Base-by-base conservation (phyloP, 1,140 invertebrate genomes). In the Orius insidiosus region DNA sequence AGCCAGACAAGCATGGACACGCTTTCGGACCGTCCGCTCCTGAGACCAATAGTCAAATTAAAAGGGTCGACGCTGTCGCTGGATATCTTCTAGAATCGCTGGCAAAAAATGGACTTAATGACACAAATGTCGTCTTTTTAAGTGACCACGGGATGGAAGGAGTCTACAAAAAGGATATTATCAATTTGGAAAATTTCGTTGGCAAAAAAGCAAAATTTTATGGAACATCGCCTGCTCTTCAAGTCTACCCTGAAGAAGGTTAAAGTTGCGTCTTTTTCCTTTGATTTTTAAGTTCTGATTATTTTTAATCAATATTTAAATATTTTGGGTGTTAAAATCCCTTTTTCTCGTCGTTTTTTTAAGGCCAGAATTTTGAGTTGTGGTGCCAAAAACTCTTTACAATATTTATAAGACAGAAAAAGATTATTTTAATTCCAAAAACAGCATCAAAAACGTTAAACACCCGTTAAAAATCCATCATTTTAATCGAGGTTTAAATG, bases 81-180 rank as follows among this genome's bases (percentile, higher is more conserved):
- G 59, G 63, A 38, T 72, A 75, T 56, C 57, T 78, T 36, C 60
- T 78, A 53, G 50, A 69, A 13, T 61, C 70, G 52, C 52, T 80
- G 19, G 56, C 61, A 30, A 44, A 59, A 1, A 54, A 66, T 46
- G 58, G 63, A 7, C 58, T 81, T 31, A 63, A 74, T 55, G 58
- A 57, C 40, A 63, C 78, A 0, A 81, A 82, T 59, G 60, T 84
- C 1, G 68, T 84, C 47, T 64, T 84, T 37, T 59, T 80, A 2
- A 80, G 78, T 58, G 82, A 85, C 61, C 81, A 85, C 62, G 81
- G 82, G 10, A 80, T 83, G 74, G 54, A 67, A 1, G 57, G 61
- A 19, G 65, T 75, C 1, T 64, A 60, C 3, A 52, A 59, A 38
- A 59, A 68, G 30, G 58, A 64, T 50, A 64, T 75, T 48, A 71